Evolutionary conservation across 2,113 vertebrate genomes (phyloP).

Genomic region (Synodontis membranacea): DNA sequence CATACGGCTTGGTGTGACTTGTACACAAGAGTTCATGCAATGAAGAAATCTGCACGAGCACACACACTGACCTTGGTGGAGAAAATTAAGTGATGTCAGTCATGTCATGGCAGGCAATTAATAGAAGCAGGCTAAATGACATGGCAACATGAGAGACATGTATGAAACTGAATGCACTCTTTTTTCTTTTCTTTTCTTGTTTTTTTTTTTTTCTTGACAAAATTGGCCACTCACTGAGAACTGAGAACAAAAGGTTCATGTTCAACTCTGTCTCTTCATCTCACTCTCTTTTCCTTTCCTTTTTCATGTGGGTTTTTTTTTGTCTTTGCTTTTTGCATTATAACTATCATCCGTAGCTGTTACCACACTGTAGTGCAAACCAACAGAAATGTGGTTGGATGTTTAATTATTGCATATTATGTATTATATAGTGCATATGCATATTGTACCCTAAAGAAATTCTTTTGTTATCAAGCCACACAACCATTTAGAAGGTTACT

Average conservation of each 20-base stretch:
- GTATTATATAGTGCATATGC: background rate
- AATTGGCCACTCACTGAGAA: conserved; percentile 6
- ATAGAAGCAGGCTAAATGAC: background rate
- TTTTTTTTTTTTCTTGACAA: background rate
- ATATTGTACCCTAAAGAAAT: background rate
- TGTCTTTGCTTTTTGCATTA: background rate
- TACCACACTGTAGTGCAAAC: background rate
- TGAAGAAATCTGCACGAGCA: conserved; percentile 1
- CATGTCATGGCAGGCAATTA: conserved; percentile 7
- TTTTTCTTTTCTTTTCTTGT: background rate
- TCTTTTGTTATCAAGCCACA: background rate
- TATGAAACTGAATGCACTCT: conserved; percentile 16
- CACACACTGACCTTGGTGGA: conserved; percentile 20
- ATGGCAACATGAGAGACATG: conserved; percentile 15
- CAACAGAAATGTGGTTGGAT: background rate
- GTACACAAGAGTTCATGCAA: background rate
- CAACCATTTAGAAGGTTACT: background rate
- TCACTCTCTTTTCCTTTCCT: background rate
- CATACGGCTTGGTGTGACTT: background rate
- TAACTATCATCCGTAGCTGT: background rate
- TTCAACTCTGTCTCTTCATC: background rate
- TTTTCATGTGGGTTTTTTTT: conserved; percentile 17
- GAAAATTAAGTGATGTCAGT: conserved; percentile 25
- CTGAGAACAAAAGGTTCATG: conserved; percentile 24
- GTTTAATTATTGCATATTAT: background rate